A percentile compares a stretch with the other conserved stretches of the same genome.
Evolutionary conservation across 1,140 invertebrate species (phyloP).

Genomic region (Lucilia cuprina): DNA sequence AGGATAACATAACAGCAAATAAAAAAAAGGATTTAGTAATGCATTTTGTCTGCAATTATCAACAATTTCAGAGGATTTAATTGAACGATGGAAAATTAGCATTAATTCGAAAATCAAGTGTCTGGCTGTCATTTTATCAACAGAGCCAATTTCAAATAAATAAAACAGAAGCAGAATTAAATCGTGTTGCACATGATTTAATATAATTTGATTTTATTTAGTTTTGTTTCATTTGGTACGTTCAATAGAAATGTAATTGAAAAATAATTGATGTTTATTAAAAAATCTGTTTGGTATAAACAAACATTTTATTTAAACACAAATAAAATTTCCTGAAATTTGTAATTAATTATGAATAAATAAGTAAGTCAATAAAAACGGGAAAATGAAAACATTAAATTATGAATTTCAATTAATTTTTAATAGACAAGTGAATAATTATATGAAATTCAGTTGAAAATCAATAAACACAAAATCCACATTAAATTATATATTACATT

Average conservation of each 20-base stretch:
- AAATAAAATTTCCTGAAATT: too few species aligned
- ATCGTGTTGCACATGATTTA: not conserved
- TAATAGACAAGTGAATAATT: not conserved
- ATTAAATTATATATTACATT: not conserved
- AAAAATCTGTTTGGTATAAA: not conserved
- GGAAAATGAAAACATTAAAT: too few species aligned
- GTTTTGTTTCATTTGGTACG: not conserved
- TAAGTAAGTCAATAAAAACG: too few species aligned
- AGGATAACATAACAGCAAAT: too few species aligned
- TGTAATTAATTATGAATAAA: too few species aligned
- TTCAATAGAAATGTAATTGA: not conserved
- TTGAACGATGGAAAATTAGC: constrained; percentile 7
- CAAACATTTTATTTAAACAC: not conserved
- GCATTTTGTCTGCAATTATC: not conserved
- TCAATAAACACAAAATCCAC: not conserved
- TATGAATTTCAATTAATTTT: not conserved
- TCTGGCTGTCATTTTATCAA: constrained; percentile 2
- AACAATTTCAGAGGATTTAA: constrained; percentile 7
- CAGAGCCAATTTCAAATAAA: not conserved
- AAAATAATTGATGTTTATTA: not conserved
- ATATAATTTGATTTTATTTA: not conserved
- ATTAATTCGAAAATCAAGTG: not conserved
- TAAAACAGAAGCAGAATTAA: not conserved
- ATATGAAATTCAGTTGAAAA: not conserved
- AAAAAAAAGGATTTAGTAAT: too few species aligned